phyloP scores from a whole-genome alignment of 2,113 vertebrate species.

The Haplotaxodon microlepis region DNA sequence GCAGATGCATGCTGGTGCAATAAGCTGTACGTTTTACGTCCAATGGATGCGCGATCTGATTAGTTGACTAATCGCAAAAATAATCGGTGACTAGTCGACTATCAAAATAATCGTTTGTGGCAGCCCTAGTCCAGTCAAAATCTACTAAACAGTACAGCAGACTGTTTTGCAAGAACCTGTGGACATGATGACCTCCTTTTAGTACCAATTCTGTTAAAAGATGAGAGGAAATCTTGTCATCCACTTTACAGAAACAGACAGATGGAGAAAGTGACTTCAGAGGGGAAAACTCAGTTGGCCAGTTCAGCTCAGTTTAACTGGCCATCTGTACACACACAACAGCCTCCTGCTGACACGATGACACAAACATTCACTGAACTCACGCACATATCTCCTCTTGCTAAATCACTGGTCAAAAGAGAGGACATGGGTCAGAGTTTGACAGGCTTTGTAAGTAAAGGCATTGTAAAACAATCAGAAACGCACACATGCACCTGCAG shows the following conservation, averaged over 20 bases:
- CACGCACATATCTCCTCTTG: background rate
- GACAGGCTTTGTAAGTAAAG: background rate
- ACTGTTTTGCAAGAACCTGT: background rate
- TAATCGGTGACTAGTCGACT: background rate
- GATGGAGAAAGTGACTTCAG: background rate
- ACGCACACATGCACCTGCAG: slow-evolving; percentile 13
- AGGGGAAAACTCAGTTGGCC: background rate
- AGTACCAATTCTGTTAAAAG: background rate
- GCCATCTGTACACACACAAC: slow-evolving; percentile 18
- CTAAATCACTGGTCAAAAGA: background rate
- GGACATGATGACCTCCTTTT: background rate
- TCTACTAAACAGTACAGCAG: background rate
- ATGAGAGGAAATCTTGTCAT: background rate
- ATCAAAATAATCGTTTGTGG: background rate
- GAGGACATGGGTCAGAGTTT: slow-evolving; percentile 26
- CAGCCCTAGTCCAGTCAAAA: background rate
- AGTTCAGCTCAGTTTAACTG: background rate
- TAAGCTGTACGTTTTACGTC: fast-evolving
- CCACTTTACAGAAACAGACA: background rate
- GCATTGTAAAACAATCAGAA: slow-evolving; percentile 11
- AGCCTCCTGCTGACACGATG: background rate
- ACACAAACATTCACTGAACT: slow-evolving; percentile 2
- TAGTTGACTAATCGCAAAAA: fast-evolving
- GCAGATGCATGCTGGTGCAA: no score
- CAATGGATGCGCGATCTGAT: background rate